phyloP scores from a whole-genome alignment of 2,113 vertebrate species.

The Aepyceros melampus region DNA sequence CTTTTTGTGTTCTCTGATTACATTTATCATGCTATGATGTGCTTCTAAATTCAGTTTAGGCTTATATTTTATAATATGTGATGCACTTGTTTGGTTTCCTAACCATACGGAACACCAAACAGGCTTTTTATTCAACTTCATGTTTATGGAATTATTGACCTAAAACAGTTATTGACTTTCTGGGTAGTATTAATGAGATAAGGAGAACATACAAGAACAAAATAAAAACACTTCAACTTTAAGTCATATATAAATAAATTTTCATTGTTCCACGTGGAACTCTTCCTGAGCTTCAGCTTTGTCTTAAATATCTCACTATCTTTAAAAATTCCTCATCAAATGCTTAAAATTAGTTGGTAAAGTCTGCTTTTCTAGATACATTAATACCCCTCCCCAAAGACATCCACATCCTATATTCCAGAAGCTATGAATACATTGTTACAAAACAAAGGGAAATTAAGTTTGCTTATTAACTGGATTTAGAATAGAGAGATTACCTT shows the following conservation, averaged over 20 bases:
- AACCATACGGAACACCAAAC: background rate
- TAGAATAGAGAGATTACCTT: background rate
- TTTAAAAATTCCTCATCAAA: background rate
- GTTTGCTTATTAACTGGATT: background rate
- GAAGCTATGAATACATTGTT: background rate
- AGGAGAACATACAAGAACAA: background rate
- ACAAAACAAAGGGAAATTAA: background rate
- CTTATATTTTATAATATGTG: background rate
- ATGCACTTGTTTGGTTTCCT: background rate
- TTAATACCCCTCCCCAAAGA: background rate
- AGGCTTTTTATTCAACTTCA: background rate
- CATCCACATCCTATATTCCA: background rate
- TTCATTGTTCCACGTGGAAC: background rate
- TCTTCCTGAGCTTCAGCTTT: background rate
- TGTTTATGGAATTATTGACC: background rate
- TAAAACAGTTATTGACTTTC: background rate
- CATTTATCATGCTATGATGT: constrained; percentile 12
- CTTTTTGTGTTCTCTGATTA: background rate
- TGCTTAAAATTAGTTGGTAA: background rate
- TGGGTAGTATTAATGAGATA: background rate
- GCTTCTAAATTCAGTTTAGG: constrained; percentile 6
- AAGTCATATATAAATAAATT: background rate
- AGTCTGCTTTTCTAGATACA: background rate
- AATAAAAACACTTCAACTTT: background rate
- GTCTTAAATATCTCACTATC: background rate